phyloP scores from a whole-genome alignment of 2,888 invertebrate species.

The Volucella zonaria region DNA sequence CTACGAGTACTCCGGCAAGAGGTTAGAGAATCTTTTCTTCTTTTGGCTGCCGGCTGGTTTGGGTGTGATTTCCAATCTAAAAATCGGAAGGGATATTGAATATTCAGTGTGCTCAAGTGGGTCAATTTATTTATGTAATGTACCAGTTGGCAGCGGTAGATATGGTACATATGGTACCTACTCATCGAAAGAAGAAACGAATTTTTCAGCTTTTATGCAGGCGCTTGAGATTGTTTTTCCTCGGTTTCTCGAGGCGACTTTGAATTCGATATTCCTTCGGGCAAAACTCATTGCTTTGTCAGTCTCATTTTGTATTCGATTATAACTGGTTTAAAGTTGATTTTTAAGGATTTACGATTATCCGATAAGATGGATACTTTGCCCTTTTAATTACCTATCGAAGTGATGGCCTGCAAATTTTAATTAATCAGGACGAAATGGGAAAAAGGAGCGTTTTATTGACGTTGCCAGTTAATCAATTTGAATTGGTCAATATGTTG shows the following conservation, averaged over 20 bases:
- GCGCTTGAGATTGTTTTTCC: background rate
- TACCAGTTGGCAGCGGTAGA: background rate
- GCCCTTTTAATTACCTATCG: constrained; percentile 39
- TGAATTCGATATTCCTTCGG: too few relatives aligned
- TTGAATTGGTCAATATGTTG: constrained; percentile 28
- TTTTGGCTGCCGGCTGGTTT: background rate
- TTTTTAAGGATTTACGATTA: constrained; percentile 19
- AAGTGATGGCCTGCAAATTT: constrained; percentile 16
- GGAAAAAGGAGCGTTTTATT: background rate
- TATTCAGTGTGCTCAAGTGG: constrained; percentile 67
- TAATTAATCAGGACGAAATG: constrained; percentile 6
- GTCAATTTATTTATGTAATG: constrained; percentile 64
- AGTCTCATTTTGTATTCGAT: background rate
- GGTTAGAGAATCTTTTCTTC: constrained; percentile 8
- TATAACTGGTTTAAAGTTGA: background rate
- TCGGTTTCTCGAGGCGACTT: too few relatives aligned
- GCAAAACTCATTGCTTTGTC: too few relatives aligned
- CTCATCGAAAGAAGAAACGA: background rate
- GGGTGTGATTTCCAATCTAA: constrained; percentile 39
- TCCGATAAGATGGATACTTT: constrained; percentile 7
- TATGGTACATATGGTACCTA: constrained; percentile 16
- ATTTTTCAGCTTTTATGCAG: background rate
- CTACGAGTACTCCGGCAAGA: background rate
- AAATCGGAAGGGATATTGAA: constrained; percentile 56
- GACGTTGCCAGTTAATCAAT: constrained; percentile 15